Base-by-base conservation (phyloP, 1,140 invertebrate species). In the Zaprionus taronus region DNA sequence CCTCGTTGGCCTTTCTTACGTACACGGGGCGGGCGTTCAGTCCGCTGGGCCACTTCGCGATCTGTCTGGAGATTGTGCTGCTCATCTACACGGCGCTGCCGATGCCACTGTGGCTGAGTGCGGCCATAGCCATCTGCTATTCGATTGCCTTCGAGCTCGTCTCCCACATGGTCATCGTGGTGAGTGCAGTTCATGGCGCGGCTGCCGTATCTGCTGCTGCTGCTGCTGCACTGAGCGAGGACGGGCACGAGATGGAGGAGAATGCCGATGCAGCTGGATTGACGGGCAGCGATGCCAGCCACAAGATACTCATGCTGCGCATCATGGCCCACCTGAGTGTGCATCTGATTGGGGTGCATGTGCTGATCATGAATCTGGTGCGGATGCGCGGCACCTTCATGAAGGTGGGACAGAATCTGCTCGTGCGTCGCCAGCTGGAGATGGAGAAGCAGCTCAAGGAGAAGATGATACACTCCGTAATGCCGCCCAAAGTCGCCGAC, bases 401-500 rank as follows among this genome's bases (percentile, higher is more conserved):
- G 96, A 99, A 99, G 94, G 97, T 99, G 55, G 98, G 98, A 0
- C 98, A 99, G 91, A 98, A 98, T 70, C 92, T 98, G 15, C 92
- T 98, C 63, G 98, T 98, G 1, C 94, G 97, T 24, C 94, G 96
- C 55, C 97, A 99, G 83, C 93, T 99, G 34, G 97, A 98, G 93
- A 95, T 97, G 93, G 98, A 99, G 91, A 99, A 98, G 79, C 96
- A 97, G 72, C 93, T 99, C 5, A 99, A 99, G 92, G 98, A 99
- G 91, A 98, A 98, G 92, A 99, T 99, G 98, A 99, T 99, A 87
- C 97, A 98, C 91, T 99, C 97, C 4, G 97, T 99, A 28, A 99
- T 99, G 98, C 98, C 98, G 11, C 97, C 96, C 2, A 97, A 96
- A 90, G 96, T 99, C 1, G 98, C 98, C 1, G 94, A 96, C 70